phyloP scores from a whole-genome alignment of 2,113 vertebrate genomes.

The Syngnathus floridae region DNA sequence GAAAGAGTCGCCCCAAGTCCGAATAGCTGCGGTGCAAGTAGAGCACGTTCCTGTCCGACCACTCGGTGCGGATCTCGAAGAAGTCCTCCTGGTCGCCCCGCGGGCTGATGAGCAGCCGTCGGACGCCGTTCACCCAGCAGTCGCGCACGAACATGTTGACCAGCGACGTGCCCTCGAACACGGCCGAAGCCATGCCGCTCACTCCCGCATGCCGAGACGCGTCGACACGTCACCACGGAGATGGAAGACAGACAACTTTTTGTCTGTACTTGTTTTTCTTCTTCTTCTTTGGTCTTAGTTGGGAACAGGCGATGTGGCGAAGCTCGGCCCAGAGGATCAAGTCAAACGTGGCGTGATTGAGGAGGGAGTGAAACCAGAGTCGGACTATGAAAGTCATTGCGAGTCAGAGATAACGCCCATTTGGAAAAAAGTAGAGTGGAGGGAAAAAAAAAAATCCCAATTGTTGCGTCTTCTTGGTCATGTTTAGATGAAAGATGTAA shows the following conservation, averaged over 20 bases:
- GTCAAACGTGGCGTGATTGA: slow-evolving; percentile 60
- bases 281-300: background rate
- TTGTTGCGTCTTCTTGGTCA: background rate
- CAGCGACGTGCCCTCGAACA: slow-evolving; percentile 94
- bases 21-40: slow-evolving; percentile 90
- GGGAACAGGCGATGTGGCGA: background rate
- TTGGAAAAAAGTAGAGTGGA: background rate
- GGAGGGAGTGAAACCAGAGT: background rate
- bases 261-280: background rate
- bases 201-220: slow-evolving; percentile 56
- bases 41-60: slow-evolving; percentile 92
- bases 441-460: background rate
- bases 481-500: background rate
- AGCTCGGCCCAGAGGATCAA: slow-evolving; percentile 6
- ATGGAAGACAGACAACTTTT: background rate
- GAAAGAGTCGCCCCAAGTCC: slow-evolving; percentile 82
- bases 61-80: slow-evolving; percentile 92
- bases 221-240: background rate
- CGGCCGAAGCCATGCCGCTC: slow-evolving; percentile 86
- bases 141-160: slow-evolving; percentile 96
- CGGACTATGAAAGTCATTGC: background rate
- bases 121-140: slow-evolving; percentile 96
- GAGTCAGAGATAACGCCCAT: slow-evolving; percentile 31
- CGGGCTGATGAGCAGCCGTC: slow-evolving; percentile 84
- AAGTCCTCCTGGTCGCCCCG: slow-evolving; percentile 92